Evolutionary conservation across 2,888 invertebrate genomes (phyloP), one percentile per base, ranked within the genome.

Genomic region (Hirtodrosophila confusa): DNA sequence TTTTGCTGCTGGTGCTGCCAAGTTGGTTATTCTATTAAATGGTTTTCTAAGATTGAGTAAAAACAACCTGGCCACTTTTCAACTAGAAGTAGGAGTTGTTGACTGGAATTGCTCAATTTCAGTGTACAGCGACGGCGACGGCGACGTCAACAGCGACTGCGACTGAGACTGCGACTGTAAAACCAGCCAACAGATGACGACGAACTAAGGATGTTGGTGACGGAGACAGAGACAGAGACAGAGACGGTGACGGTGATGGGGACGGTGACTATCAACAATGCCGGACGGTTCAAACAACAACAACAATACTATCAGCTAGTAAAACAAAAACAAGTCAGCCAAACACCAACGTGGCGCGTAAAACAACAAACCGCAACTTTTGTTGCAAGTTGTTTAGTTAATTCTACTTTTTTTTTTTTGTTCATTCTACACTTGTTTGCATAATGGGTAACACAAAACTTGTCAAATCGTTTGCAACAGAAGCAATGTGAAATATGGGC

Each of bases 81-180:
- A 85, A 73, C 76, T 78, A 76, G 86, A 87, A 85, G 82, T 82
- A 82, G 88, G 79, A 88, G 86, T 84, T 86, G 79, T 86, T 83
- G 86, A 82, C 86, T 87, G 79, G 86, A 88, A 84, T 88, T 84
- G 84, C 88, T 88, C 88, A 84, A 84, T 84, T 84, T 88, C 86
- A 82, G 87, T 80, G 80, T 75, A 67, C 75, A 58, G 64, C 62
- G 49, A 50, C 68, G 37, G 27, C 62, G 43, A 48, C 65, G n/a
- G 39, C 69, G 11, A 49, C 51, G 9, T 24, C 27, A 5, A 27
- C 36, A 8, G 12, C 54, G 29, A 36, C 54, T 1, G 29, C 48
- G 24, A 35, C 51, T 5, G 8, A 17, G 35, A 39, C 65, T 1
- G 24, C 33, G 43, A 57, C 74, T 66, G 65, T 71, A 60, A 63